These are phyloP conservation scores for Tetraodon nigroviridis DNA, from an alignment of 2,113 vertebrate species.

Conservation along the genomic window DNA sequence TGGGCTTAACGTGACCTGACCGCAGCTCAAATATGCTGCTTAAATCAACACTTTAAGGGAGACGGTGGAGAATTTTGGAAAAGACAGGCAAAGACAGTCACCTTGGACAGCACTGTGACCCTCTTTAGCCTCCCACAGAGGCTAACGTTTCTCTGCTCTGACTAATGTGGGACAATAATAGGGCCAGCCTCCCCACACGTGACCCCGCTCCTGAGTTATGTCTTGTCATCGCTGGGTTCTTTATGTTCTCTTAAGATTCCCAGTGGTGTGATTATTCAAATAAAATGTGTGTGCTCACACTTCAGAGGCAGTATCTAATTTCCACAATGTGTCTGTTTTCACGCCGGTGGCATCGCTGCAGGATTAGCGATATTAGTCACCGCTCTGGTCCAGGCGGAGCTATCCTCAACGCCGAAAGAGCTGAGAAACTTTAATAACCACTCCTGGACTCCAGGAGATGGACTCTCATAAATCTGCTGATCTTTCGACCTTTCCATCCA, in stretches of 20 bases:
- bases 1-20: conserved; percentile 54
- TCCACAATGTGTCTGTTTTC: not conserved
- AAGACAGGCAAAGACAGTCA: conserved; percentile 34
- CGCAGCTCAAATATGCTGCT: conserved; percentile 35
- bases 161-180: conserved; percentile 48
- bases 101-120: conserved; percentile 13
- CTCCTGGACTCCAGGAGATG: not conserved
- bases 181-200: conserved; percentile 8
- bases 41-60: conserved; percentile 37
- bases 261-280: conserved; percentile 18
- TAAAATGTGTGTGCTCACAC: conserved; percentile 24
- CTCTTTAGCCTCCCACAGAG: conserved; percentile 34
- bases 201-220: conserved; percentile 22
- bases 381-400: not conserved
- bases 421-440: not conserved
- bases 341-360: not conserved
- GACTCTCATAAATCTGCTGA: not conserved
- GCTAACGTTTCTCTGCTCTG: conserved; percentile 44
- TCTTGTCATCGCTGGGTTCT: conserved; percentile 15
- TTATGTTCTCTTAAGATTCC: conserved; percentile 20
- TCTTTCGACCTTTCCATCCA: not conserved
- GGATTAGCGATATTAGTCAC: not conserved
- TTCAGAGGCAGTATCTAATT: not conserved
- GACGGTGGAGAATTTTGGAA: conserved; percentile 4
- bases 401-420: not conserved